Percentiles rank a stretch among this genome's conserved stretches.
Evolutionary conservation across 2,797 vertebrate species (phyloP).

Genomic region (Pogoniulus pusillus): DNA sequence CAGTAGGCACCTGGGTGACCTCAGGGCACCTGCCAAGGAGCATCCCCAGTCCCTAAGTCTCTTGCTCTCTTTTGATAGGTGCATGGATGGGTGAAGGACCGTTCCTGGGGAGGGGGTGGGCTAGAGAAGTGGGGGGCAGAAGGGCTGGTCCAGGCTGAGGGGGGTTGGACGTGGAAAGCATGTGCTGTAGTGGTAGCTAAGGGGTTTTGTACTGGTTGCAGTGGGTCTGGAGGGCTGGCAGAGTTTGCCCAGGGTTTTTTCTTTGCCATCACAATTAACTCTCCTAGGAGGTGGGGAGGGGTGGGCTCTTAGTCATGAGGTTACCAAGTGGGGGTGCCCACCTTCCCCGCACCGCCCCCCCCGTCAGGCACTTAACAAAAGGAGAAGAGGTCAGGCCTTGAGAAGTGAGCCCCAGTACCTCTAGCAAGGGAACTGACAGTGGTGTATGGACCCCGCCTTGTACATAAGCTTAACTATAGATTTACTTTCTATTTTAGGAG

Average conservation of each 20-base stretch:
- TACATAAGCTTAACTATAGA: conserved; percentile 79
- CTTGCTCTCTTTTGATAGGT: conserved; percentile 5
- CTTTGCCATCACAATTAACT: background rate
- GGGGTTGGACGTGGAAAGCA: conserved; percentile 16
- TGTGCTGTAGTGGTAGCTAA: conserved; percentile 24
- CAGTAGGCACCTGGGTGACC: background rate
- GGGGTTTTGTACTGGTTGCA: conserved; percentile 10
- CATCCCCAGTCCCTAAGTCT: background rate
- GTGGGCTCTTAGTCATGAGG: background rate
- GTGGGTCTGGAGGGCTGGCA: background rate
- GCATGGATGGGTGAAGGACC: conserved; percentile 47
- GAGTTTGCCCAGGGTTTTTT: background rate
- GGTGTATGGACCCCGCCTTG: conserved; percentile 39
- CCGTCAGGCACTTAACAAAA: background rate
- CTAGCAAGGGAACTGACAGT: conserved; percentile 35
- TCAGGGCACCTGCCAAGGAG: background rate
- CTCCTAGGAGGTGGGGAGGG: background rate
- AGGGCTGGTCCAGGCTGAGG: background rate
- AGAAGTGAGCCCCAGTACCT: conserved; percentile 50
- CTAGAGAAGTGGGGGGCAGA: background rate
- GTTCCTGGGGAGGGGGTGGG: background rate
- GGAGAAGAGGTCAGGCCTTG: background rate
- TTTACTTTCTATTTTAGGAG: conserved; percentile 79
- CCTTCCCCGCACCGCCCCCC: background rate
- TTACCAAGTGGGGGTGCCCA: background rate